Evolutionary conservation across 2,113 vertebrate genomes (phyloP).

Genomic region (Chaetorhynchus papuensis): DNA sequence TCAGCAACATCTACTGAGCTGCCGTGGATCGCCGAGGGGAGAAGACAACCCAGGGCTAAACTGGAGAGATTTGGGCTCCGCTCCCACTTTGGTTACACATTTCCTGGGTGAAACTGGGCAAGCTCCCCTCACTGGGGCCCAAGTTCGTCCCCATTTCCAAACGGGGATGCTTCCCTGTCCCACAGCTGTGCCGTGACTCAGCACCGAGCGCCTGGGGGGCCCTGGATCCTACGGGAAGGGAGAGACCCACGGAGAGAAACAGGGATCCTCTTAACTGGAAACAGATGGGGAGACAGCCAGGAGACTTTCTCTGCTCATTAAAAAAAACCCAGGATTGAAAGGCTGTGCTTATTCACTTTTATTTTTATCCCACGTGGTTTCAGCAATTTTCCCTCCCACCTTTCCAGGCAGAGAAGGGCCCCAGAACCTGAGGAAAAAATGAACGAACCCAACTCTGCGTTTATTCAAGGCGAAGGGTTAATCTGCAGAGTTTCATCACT

Average conservation of each 20-base stretch:
- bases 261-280: not conserved
- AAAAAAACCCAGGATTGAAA: not conserved
- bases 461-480: not conserved
- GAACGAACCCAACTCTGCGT: not conserved
- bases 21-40: fast-evolving
- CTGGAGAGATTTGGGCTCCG: not conserved
- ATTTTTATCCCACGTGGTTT: not conserved
- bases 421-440: fast-evolving
- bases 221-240: not conserved
- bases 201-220: not conserved
- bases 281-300: not conserved
- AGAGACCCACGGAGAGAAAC: not conserved
- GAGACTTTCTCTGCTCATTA: not conserved
- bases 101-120: constrained; percentile 16
- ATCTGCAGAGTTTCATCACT: not conserved
- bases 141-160: not conserved
- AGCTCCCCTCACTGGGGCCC: not conserved
- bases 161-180: not conserved
- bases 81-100: not conserved
- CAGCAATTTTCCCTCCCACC: not conserved
- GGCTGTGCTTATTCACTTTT: not conserved
- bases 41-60: not conserved
- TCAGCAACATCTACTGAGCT: not conserved
- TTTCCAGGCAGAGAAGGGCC: not conserved
- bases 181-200: constrained; percentile 36